Evolutionary conservation across 2,888 invertebrate genomes (phyloP), one percentile per base, ranked within the genome.

Genomic region (Amphiduros pacificus): DNA sequence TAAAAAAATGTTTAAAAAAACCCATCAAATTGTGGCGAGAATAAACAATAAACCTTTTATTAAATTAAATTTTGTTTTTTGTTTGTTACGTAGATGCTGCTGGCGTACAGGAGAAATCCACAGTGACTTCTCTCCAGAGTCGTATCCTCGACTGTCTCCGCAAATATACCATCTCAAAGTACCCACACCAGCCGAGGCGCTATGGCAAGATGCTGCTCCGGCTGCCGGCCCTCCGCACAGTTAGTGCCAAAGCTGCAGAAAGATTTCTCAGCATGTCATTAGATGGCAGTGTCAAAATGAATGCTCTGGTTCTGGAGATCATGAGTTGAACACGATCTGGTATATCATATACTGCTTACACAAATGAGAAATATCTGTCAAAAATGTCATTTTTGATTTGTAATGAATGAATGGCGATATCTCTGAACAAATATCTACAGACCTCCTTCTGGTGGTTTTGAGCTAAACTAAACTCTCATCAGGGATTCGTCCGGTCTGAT

Each of bases 241-340:
- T 82, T 60, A 80, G 80, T 63, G 79, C 79, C 14, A 79, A 79
- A 58, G 80, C 81, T n/a, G 79, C 80, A 0, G 81, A 81, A 57
- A 65, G 77, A 24, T 81, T 81, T 61, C 68, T 81, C 44, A 76
- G 76, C 5, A 64, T 81, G 55, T 78, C 79, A 4, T 66, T 81
- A 26, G 79, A 80, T 29, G 80, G 80, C 11, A 75, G 73, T 22
- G 68, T 80, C 27, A 77, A 78, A 51, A 70, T 81, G 36, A 81
- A 78, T 62, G 78, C 77, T 11, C 71, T 81, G n/a, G 81, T 81
- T 0, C 63, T 76, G 36, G 80, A 81, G 60, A 80, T 81, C 78
- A 80, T 81, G 65, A 76, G 73, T 44, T 79, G 51, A 60, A 26
- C n/a, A n/a, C n/a, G n/a, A n/a, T n/a, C n/a, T n/a, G n/a, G n/a